These are phyloP conservation scores for Xestia sexstrigata DNA, from an alignment of 2,888 invertebrate genomes.

Conservation along the genomic window DNA sequence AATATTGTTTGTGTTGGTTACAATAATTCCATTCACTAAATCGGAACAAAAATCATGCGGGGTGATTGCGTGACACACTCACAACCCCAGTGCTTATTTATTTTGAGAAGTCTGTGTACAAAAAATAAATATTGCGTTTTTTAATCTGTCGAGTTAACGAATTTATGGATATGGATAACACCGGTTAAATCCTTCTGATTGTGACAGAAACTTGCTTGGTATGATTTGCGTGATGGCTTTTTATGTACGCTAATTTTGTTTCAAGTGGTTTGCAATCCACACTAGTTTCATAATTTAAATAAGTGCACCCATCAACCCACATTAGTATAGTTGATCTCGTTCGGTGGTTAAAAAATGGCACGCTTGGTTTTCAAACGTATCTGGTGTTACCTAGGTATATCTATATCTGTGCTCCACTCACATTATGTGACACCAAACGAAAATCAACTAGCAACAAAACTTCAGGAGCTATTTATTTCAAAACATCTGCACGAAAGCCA, in stretches of 20 bases:
- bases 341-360: too few species aligned
- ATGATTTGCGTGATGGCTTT: neutral
- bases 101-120: neutral
- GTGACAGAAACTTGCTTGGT: neutral
- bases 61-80: neutral
- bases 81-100: neutral
- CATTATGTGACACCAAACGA: conserved; percentile 24
- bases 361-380: too few species aligned
- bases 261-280: too few species aligned
- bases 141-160: neutral
- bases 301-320: too few species aligned
- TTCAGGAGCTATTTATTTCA: conserved; percentile 39
- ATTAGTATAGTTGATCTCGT: too few species aligned
- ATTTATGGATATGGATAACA: neutral
- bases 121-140: neutral
- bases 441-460: conserved; percentile 24
- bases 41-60: neutral
- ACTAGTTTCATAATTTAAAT: too few species aligned
- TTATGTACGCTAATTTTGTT: too few species aligned
- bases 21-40: neutral
- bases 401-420: neutral
- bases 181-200: neutral
- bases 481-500: conserved; percentile 37
- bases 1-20: conserved; percentile 6
- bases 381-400: too few species aligned